A percentile compares a stretch with the other conserved stretches of the same genome.
Evolutionary conservation across 2,113 vertebrate genomes (phyloP).

Genomic region (Platycercus adscitus): DNA sequence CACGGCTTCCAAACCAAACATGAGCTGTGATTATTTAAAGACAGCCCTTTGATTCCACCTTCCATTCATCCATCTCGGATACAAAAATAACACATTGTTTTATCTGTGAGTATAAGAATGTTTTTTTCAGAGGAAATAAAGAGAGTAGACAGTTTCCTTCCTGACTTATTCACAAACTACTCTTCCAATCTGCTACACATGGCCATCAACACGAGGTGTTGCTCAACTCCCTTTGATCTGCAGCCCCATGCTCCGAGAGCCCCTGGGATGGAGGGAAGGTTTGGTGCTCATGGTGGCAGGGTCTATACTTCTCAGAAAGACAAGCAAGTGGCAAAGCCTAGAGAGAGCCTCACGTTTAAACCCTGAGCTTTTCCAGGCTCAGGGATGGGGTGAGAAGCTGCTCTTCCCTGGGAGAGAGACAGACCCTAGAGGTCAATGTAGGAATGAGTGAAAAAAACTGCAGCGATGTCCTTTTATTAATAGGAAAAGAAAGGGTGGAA

Average conservation of each 20-base stretch:
- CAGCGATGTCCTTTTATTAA: background rate
- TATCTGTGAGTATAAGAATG: conserved; percentile 76
- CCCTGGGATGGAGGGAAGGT: background rate
- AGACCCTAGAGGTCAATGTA: background rate
- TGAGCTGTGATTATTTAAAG: conserved; percentile 67
- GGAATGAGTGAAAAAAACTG: background rate
- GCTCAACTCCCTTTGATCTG: conserved; percentile 57
- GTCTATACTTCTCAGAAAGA: background rate
- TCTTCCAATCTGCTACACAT: conserved; percentile 63
- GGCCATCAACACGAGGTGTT: background rate
- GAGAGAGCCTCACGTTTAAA: background rate
- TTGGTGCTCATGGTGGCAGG: background rate
- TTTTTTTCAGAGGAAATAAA: conserved; percentile 89
- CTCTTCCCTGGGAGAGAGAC: background rate
- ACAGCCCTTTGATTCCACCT: conserved; percentile 38
- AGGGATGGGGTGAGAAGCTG: background rate
- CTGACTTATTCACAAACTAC: conserved; percentile 79
- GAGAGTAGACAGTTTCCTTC: conserved; percentile 93
- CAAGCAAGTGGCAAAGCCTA: background rate
- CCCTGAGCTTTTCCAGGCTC: background rate
- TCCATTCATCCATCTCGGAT: conserved; percentile 66
- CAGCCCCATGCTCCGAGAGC: background rate
- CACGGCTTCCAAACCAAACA: conserved; percentile 71
- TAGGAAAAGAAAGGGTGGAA: background rate
- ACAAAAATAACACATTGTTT: conserved; percentile 82